phyloP scores from a whole-genome alignment of 2,113 vertebrate genomes.

The Chelonoidis abingdonii region DNA sequence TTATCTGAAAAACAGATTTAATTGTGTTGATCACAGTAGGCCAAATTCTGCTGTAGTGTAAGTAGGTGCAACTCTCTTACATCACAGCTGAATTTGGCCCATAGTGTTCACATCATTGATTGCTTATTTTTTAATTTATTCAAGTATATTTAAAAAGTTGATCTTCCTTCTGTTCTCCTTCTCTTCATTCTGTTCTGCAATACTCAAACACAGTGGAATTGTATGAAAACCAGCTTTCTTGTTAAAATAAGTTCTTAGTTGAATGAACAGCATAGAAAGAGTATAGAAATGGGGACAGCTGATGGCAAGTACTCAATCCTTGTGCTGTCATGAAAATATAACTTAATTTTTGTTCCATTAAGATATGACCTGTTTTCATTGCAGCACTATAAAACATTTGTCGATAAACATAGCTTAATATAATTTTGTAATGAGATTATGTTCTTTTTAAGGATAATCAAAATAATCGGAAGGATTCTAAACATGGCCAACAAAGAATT shows the following conservation, averaged over 20 bases:
- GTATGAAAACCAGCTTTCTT: background rate
- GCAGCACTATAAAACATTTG: conserved; percentile 15
- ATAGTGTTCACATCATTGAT: background rate
- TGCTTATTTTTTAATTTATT: background rate
- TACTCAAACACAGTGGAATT: background rate
- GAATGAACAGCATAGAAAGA: background rate
- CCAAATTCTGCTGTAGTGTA: background rate
- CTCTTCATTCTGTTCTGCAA: background rate
- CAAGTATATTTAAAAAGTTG: background rate
- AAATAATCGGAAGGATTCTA: background rate
- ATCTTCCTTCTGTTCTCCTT: background rate
- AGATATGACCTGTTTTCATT: background rate
- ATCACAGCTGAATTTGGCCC: background rate
- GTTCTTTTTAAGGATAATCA: background rate
- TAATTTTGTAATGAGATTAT: conserved; percentile 10
- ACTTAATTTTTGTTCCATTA: background rate
- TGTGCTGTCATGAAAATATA: background rate
- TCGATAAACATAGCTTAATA: background rate
- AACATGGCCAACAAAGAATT: background rate
- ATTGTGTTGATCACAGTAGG: background rate
- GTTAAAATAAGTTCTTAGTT: background rate
- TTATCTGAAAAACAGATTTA: background rate
- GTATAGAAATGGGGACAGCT: background rate
- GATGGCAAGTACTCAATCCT: background rate
- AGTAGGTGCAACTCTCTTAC: background rate